Evolutionary conservation across 1,140 invertebrate species (phyloP).

Genomic region (Gryllus bimaculatus): DNA sequence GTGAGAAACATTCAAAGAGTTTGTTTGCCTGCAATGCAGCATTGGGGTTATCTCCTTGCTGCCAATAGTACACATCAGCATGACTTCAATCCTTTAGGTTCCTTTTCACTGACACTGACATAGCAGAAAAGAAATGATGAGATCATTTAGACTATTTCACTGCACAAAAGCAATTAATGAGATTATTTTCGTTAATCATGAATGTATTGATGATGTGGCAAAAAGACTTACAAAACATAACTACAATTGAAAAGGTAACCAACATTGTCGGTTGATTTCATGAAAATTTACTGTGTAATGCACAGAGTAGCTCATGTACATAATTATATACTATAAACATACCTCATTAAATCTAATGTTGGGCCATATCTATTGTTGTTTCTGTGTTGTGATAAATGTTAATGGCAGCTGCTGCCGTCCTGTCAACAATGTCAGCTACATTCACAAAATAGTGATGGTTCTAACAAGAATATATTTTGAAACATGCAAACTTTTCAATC

Average conservation of each 20-base stretch:
- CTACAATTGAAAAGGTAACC: no score
- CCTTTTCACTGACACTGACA: slow-evolving; percentile 29
- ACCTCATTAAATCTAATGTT: neutral
- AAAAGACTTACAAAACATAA: no score
- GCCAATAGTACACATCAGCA: slow-evolving; percentile 42
- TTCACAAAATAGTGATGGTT: neutral
- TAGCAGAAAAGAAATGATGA: neutral
- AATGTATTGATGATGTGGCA: no score
- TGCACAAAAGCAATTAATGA: no score
- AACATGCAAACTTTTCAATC: neutral
- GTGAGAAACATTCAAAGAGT: slow-evolving; percentile 50
- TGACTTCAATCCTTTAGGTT: slow-evolving; percentile 44
- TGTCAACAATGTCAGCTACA: neutral
- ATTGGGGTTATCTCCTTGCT: slow-evolving; percentile 67
- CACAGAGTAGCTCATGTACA: neutral
- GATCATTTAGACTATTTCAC: no score
- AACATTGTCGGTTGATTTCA: no score
- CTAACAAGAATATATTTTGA: neutral
- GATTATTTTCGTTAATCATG: no score
- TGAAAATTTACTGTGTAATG: no score
- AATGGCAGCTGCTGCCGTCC: neutral
- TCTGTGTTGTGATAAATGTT: neutral
- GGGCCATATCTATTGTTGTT: neutral
- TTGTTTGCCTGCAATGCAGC: slow-evolving; percentile 62
- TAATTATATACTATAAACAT: neutral